Evolutionary conservation across 2,888 invertebrate species (phyloP).

Genomic region (Toxonevra muliebris): DNA sequence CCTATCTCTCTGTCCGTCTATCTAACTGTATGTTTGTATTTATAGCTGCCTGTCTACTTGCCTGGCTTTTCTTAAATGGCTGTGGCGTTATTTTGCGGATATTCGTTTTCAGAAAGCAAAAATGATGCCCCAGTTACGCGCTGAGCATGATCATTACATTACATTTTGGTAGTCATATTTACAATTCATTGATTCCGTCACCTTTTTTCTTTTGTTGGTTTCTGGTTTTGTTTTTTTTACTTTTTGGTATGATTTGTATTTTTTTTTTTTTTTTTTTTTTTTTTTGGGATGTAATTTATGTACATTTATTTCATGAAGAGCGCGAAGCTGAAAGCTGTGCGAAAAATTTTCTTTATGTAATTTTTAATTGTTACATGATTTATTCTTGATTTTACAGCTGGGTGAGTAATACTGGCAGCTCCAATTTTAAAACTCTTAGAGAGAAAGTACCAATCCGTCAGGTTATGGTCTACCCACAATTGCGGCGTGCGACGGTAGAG

Average conservation of each 20-base stretch:
- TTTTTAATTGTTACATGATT: too few relatives aligned
- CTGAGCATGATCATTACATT: slow-evolving; percentile 30
- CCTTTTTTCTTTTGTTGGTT: slow-evolving; percentile 18
- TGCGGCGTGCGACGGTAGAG: too few relatives aligned
- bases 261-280: slow-evolving; percentile 15
- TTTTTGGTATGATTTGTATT: slow-evolving; percentile 7
- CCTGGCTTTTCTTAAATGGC: neutral
- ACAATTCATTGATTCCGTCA: neutral
- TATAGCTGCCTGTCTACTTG: neutral
- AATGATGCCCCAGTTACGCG: slow-evolving; percentile 43
- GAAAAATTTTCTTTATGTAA: too few relatives aligned
- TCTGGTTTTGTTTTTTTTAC: neutral
- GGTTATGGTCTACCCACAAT: too few relatives aligned
- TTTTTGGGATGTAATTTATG: slow-evolving; percentile 14
- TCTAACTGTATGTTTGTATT: neutral
- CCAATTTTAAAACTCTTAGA: too few relatives aligned
- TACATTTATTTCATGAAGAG: too few relatives aligned
- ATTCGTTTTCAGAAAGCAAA: slow-evolving; percentile 33
- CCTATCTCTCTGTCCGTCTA: neutral
- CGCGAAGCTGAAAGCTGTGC: too few relatives aligned
- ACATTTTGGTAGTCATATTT: neutral
- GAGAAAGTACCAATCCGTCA: too few relatives aligned
- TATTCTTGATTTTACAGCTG: too few relatives aligned
- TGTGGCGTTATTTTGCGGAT: slow-evolving; percentile 8
- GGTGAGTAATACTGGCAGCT: too few relatives aligned